These are phyloP conservation scores for Dicyrtomina minuta DNA, from an alignment of 2,888 invertebrate species.

Conservation along the genomic window DNA sequence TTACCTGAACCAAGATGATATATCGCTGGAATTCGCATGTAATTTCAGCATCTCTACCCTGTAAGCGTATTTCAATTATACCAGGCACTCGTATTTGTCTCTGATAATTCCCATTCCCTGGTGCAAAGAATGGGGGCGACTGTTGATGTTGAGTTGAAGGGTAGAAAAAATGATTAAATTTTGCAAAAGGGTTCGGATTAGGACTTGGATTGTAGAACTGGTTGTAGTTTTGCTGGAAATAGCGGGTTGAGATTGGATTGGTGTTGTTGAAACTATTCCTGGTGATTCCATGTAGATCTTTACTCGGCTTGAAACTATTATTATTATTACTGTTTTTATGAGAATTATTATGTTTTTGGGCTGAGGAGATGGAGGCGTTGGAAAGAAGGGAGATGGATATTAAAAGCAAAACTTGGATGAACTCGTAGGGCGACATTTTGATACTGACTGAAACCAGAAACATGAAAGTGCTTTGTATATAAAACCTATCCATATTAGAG, in stretches of 20 bases:
- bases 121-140: not conserved
- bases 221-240: slow-evolving; percentile 25
- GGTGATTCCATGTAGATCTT: slow-evolving; percentile 9
- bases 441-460: slow-evolving; percentile 4
- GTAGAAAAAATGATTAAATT: slow-evolving; percentile 26
- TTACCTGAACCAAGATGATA: slow-evolving; percentile 49
- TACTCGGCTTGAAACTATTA: slow-evolving; percentile 27
- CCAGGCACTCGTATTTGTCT: slow-evolving; percentile 49
- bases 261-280: slow-evolving; percentile 8
- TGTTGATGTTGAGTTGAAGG: slow-evolving; percentile 6
- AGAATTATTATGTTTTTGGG: slow-evolving; percentile 4
- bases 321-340: slow-evolving; percentile 16
- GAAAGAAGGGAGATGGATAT: not conserved
- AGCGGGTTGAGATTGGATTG: slow-evolving; percentile 17
- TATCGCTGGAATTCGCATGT: slow-evolving; percentile 49
- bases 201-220: slow-evolving; percentile 33
- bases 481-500: slow-evolving; percentile 19
- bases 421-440: slow-evolving; percentile 24
- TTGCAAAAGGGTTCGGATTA: not conserved
- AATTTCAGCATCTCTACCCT: slow-evolving; percentile 44
- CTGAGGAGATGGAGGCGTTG: not conserved
- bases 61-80: slow-evolving; percentile 37
- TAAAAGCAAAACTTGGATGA: slow-evolving; percentile 8
- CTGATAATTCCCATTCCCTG: slow-evolving; percentile 26
- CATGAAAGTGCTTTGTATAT: slow-evolving; percentile 12